Evolutionary conservation across 2,113 vertebrate species (phyloP).

Genomic region (Chloroceryle aenea): DNA sequence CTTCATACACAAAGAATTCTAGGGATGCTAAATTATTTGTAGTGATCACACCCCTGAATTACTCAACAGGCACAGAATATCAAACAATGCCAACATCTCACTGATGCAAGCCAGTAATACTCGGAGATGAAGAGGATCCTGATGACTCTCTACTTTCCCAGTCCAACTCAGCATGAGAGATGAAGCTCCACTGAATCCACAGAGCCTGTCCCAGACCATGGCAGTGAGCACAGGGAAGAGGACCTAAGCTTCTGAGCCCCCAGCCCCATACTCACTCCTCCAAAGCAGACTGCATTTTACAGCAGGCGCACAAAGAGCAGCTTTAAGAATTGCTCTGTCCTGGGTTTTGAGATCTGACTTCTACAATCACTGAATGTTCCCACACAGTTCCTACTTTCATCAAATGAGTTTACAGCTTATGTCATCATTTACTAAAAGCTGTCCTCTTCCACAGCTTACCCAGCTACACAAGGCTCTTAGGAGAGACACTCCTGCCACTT

Average conservation of each 20-base stretch:
- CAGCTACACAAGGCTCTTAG: background rate
- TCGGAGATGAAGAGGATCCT: background rate
- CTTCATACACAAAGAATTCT: background rate
- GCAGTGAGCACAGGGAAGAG: background rate
- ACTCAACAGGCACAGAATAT: background rate
- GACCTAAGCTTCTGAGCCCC: background rate
- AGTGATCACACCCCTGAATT: background rate
- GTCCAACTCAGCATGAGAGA: background rate
- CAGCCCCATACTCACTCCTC: background rate
- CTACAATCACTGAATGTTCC: background rate
- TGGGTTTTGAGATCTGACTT: background rate
- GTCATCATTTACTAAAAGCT: background rate
- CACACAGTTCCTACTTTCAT: background rate
- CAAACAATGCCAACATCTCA: background rate
- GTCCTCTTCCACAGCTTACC: background rate
- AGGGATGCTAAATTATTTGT: background rate
- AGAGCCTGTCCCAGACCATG: background rate
- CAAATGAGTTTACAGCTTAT: background rate
- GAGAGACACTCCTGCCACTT: background rate
- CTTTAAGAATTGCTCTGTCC: background rate
- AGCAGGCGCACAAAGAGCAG: background rate
- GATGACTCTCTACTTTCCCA: background rate
- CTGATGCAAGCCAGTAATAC: rapidly evolving
- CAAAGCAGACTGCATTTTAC: background rate
- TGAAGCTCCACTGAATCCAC: background rate